A percentile compares a stretch with the other conserved stretches of the same genome.
Evolutionary conservation across 2,888 invertebrate species (phyloP).

Genomic region (Ramazzottius varieornatus): DNA sequence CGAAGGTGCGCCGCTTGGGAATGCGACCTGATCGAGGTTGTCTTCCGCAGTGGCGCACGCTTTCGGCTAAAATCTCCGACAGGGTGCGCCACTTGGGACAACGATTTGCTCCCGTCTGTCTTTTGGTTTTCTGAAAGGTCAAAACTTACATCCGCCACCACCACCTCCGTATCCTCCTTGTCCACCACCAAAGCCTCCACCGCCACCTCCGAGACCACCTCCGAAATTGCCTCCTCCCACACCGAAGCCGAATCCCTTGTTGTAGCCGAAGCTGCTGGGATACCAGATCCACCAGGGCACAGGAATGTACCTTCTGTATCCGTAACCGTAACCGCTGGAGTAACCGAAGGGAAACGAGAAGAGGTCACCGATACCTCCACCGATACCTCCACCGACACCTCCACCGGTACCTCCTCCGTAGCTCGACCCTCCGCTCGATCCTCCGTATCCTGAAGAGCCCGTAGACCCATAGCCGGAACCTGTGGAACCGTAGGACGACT

Average conservation of each 20-base stretch:
- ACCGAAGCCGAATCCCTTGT: conserved; percentile 1
- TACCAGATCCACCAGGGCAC: conserved; percentile 4
- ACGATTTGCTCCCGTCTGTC: no score
- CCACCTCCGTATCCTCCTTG: background rate
- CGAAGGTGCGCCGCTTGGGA: no score
- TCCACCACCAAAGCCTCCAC: background rate
- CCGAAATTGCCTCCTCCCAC: background rate
- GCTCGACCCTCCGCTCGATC: background rate
- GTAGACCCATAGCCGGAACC: background rate
- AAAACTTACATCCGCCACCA: background rate
- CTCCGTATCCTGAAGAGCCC: no score
- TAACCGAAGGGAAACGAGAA: background rate
- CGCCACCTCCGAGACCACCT: background rate
- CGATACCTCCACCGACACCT: background rate
- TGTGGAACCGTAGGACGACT: background rate
- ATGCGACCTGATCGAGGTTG: no score
- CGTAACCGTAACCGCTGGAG: conserved; percentile 2
- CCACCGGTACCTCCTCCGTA: background rate
- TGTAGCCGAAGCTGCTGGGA: conserved; percentile 4
- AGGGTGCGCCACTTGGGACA: no score
- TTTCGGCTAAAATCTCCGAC: no score
- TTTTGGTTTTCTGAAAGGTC: no score
- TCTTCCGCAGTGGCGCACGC: no score
- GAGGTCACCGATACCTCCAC: background rate
- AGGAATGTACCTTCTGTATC: background rate